Conservation (phyloP, 2,888 invertebrate genomes). For the Drosophila helvetica region DNA sequence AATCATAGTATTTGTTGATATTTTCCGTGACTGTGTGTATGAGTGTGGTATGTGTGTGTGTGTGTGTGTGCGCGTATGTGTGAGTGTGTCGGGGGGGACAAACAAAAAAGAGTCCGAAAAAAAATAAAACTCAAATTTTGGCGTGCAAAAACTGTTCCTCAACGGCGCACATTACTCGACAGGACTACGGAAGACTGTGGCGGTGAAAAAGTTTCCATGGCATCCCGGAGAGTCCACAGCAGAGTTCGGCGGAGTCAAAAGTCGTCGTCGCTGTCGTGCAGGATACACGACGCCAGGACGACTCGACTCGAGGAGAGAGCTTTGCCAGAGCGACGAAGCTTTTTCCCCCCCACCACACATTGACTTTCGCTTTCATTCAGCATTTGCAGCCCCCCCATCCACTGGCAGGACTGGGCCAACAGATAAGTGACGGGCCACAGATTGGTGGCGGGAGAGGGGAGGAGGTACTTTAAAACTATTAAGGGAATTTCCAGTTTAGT, state of each 20-base stretch:
- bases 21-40: constrained; percentile 24
- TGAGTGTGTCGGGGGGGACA: constrained; percentile 44
- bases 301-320: constrained; percentile 29
- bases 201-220: constrained; percentile 51
- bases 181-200: constrained; percentile 81
- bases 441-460: not conserved
- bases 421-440: constrained; percentile 2
- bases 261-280: constrained; percentile 26
- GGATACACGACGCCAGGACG: constrained; percentile 10
- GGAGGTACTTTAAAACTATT: not conserved
- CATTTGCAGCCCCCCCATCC: not conserved
- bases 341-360: constrained; percentile 27
- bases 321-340: constrained; percentile 59
- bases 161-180: constrained; percentile 78
- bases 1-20: not conserved
- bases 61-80: constrained; percentile 35
- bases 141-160: constrained; percentile 69
- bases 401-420: constrained; percentile 11
- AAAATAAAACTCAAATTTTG: constrained; percentile 66
- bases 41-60: constrained; percentile 1
- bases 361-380: constrained; percentile 43
- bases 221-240: constrained; percentile 17
- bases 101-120: constrained; percentile 61
- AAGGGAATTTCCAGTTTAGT: not conserved
- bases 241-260: constrained; percentile 57